Evolutionary conservation across 2,888 invertebrate genomes (phyloP).

Genomic region (Cephus spinipes): DNA sequence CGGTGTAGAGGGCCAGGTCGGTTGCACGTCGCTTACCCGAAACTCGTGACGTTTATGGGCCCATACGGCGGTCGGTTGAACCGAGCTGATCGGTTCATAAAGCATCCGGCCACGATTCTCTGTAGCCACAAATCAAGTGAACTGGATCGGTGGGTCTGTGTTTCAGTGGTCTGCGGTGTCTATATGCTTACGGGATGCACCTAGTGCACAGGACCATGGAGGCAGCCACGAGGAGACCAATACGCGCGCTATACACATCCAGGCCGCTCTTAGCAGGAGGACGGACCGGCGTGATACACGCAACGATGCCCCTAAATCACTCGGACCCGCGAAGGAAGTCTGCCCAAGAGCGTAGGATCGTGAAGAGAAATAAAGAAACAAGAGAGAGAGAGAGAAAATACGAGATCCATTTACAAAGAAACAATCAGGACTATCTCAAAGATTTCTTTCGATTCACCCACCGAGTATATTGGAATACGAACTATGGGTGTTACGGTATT

Average conservation of each 20-base stretch:
- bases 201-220: not conserved
- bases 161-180: conserved; percentile 15
- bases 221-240: not conserved
- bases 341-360: conserved; percentile 30
- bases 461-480: not conserved
- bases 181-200: conserved; percentile 14
- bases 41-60: conserved; percentile 56
- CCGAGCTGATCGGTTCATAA: conserved; percentile 56
- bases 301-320: conserved; percentile 64
- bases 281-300: conserved; percentile 60
- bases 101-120: conserved; percentile 48
- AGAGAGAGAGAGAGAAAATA: conserved; percentile 31
- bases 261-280: not conserved
- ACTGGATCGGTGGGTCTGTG: conserved; percentile 30
- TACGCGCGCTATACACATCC: conserved; percentile 11
- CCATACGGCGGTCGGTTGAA: conserved; percentile 39
- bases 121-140: conserved; percentile 56
- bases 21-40: conserved; percentile 38
- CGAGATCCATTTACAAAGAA: conserved; percentile 17
- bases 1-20: not conserved
- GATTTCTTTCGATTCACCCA: not conserved
- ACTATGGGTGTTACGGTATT: not conserved
- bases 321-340: conserved; percentile 39
- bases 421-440: not conserved
- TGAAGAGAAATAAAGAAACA: conserved; percentile 14